Evolutionary conservation across 1,140 invertebrate species (phyloP), one percentile per base, ranked within the genome.

Genomic region (Drosophila parabipectinata): DNA sequence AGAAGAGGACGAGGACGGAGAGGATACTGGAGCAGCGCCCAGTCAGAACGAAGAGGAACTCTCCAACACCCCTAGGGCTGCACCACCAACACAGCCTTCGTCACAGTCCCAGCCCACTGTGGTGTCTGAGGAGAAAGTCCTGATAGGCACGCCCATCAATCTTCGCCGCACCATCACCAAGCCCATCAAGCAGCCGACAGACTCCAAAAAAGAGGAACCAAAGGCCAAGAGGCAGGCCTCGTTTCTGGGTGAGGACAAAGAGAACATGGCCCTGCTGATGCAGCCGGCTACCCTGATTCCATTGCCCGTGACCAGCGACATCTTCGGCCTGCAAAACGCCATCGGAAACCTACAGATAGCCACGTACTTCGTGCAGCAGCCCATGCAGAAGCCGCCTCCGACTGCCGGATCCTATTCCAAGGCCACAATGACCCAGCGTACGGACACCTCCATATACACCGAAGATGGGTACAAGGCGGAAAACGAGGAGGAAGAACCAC

Each of bases 211-310:
- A 4, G 50, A 58, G 41, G 37, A 64, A 12, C 2, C 60, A 0
- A 56, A 67, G 21, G 15, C 44, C 14, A 55, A 73, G 6, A 18
- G 30, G 1, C 56, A 71, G 8, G 14, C 41, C n/a, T 28, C 57
- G 12, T 26, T 44, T 14, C n/a, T 58, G 30, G 48, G 53, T 0
- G 62, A 71, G n/a, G 79, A 81, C 4, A 82, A 82, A 24, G 90
- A 91, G 41, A 91, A 85, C 52, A 45, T 92, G 41, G 87, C 92
- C 1, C 56, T 93, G 12, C 71, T 93, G 3, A 77, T 93, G 69
- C 93, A 93, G 58, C 91, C 91, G 32, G 91, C 92, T 7, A 91
- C 92, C 4, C 60, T 93, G 8, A 91, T 91, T 12, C 90, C 90
- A n/a, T 32, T 91, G 53, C 90, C 90, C 0, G 90, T 91, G 4